Base-by-base conservation (phyloP, 2,797 vertebrate genomes). In the Cacajao melanocephalus region DNA sequence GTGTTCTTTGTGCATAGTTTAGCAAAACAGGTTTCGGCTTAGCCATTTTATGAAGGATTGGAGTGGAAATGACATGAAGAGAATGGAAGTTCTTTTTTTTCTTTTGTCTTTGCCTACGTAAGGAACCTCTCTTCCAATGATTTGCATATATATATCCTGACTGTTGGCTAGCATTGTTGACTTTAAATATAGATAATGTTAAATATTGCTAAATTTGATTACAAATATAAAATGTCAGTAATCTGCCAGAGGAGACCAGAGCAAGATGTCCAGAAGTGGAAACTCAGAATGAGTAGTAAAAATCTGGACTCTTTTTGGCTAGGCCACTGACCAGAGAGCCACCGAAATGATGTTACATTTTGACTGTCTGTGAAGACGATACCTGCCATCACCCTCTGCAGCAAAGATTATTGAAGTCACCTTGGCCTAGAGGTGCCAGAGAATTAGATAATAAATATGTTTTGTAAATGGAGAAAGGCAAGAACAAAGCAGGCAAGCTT, bases 1-100 rank as follows among this genome's bases (percentile, higher is more conserved):
- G 81, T 79, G 58, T 93, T 94, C 61, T 96, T 97, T 88, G 91
- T n/a, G 76, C 36, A 61, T 83, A 72, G 88, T 83, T 92, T 67
- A 90, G 94, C 79, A 93, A 92, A 83, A 94, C 67, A 67, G 55
- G 14, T 33, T 88, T 80, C 52, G 48, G 67, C 52, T 75, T 72
- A 67, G 70, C 46, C 20, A 1, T 89, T 89, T 88, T 84, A 46
- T 44, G 52, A 94, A 94, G 55, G 84, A 57, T 57, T 89, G 44
- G 20, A 28, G 44, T 88, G 50, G 41, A 78, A 79, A 39, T 12
- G 30, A 33, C 4, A 2, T 46, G 19, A 79, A 88, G 19, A 95
- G 28, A 87, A 80, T 22, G 50, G 41, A 26, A 22, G 5, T 20
- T 79, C 22, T 83, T 83, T 83, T 83, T 83, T 89, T 57, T 55